Evolutionary conservation across 2,113 vertebrate genomes (phyloP), one percentile per base, ranked within the genome.

Genomic region (Pteropus alecto): DNA sequence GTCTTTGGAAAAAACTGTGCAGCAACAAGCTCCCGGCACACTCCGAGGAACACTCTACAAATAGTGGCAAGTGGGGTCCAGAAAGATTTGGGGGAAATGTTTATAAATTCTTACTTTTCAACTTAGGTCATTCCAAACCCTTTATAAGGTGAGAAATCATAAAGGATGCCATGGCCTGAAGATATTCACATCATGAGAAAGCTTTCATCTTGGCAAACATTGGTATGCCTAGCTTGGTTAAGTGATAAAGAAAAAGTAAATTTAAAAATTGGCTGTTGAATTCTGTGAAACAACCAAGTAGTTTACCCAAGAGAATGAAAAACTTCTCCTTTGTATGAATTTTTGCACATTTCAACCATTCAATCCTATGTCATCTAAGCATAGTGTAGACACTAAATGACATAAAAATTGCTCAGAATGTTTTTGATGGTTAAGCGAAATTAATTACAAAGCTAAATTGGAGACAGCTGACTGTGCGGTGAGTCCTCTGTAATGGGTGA

Each of bases 1-100:
- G 87, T 92, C 94, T 96, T 97, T 93, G 97, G 82, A 98, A 97
- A 93, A 97, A 98, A n/a, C 67, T 65, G 7, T 67, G 33, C 77
- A 94, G 96, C 78, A 87, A 68, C 13, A 71, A 48, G 22, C 51
- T 95, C 28, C 63, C 58, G 38, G 91, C 41, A 88, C 5, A 73
- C 21, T 98, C 85, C 48, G 71, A 41, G 28, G 83, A 35, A 70
- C 30, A 61, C 67, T 73, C 93, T 28, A 65, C n/a, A 86, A 94
- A 61, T 83, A 77, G 0, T 3, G 5, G 58, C 41, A 81, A 74
- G 43, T 61, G 35, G 28, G 16, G 28, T 38, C 78, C 41, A 48
- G 81, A 71, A 88, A 76, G 28, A 41, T 77, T 74, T 76, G 9
- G 4, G 28, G 21, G 35, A 87, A 38, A 87, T 81, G 35, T 15